Evolutionary conservation across 2,113 vertebrate species (phyloP), one percentile per base, ranked within the genome.

Genomic region (Choloepus hoffmanni): DNA sequence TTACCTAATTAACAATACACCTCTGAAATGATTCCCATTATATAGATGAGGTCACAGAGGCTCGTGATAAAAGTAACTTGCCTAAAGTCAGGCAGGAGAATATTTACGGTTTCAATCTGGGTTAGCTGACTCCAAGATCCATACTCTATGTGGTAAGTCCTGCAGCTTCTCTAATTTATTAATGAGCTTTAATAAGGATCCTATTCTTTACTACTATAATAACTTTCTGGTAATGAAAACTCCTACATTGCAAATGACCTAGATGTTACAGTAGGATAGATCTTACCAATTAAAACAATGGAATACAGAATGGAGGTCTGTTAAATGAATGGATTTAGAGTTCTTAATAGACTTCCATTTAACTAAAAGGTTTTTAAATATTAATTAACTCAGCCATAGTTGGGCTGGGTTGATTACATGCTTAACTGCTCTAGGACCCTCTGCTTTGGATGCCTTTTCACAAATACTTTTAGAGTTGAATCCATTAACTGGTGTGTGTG

Each of bases 311-410:
- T 74, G 50, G 43, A 85, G 18, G 82, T 53, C 55, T 53, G 91
- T 24, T 86, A 92, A n/a, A 92, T 36, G 67, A 92, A 73, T 45
- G 58, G 70, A 88, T 76, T 93, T 77, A 90, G 77, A 77, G 87
- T 72, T 95, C 82, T 85, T 87, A 93, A 79, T 45, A 85, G 90
- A 85, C 33, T 14, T 95, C 18, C 72, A 77, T 89, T 77, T 76
- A 72, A 96, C 48, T 73, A 72, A 94, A 82, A 89, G 12, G 93
- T 91, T 96, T 94, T 88, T 82, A 45, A 55, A 19, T 85, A 65
- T 78, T 95, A 67, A 92, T 94, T 72, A 94, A 53, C 70, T 85
- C 65, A 87, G n/a, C 15, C 16, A 18, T 90, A n/a, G 76, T 77
- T 83, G 14, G 26, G 26, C 89, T 94, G 74, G 48, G 62, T 85